These are phyloP conservation scores for Myiopsitta monachus DNA, from an alignment of 2,113 vertebrate species.

Conservation along the genomic window DNA sequence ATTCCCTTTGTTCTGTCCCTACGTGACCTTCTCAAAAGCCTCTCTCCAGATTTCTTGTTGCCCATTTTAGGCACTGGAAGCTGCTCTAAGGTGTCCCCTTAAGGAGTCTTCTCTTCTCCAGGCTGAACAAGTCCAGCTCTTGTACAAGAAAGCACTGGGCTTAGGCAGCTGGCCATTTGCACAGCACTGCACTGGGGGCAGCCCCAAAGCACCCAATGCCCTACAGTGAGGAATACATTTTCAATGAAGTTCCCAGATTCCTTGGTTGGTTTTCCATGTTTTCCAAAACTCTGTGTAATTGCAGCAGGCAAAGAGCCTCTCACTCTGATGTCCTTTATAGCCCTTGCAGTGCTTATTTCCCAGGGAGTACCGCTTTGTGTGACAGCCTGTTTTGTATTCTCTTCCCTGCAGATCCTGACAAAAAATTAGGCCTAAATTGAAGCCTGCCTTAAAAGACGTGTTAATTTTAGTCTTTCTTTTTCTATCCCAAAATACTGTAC, in stretches of 20 bases:
- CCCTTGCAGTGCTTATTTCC: slow-evolving; percentile 41
- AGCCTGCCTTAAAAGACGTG: background rate
- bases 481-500: background rate
- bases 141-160: background rate
- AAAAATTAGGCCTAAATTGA: background rate
- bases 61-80: background rate
- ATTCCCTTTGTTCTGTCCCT: background rate
- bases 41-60: background rate
- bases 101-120: background rate
- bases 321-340: background rate
- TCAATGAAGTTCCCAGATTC: background rate
- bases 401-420: background rate
- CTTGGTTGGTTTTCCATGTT: background rate
- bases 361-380: slow-evolving; percentile 5
- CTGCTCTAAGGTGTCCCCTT: background rate
- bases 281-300: background rate
- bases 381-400: background rate
- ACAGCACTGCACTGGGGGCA: background rate
- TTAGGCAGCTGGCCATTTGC: background rate
- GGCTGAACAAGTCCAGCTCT: background rate
- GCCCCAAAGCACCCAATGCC: background rate
- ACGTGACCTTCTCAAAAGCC: background rate
- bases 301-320: slow-evolving; percentile 17
- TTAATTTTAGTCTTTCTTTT: background rate
- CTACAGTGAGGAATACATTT: background rate